These are phyloP conservation scores for Saccostrea glomerata DNA, from an alignment of 1,140 invertebrate genomes.

Conservation along the genomic window DNA sequence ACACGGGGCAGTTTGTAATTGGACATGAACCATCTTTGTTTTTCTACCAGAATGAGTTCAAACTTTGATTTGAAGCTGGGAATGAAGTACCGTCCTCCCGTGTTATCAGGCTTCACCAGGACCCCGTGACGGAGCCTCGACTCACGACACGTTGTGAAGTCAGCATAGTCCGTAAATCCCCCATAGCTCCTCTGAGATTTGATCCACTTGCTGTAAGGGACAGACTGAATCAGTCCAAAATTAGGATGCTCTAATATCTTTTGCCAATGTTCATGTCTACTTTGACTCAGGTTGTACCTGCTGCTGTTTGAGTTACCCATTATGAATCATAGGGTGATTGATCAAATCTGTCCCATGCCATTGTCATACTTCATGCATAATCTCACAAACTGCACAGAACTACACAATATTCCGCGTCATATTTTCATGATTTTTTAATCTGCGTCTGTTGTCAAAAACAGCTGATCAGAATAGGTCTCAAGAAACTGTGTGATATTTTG, in stretches of 20 bases:
- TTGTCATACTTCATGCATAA: neutral
- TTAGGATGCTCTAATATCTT: slow-evolving; percentile 40
- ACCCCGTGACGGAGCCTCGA: slow-evolving; percentile 62
- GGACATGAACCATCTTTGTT: slow-evolving; percentile 54
- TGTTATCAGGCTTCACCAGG: slow-evolving; percentile 67
- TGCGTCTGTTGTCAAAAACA: slow-evolving; percentile 21
- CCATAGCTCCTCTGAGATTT: slow-evolving; percentile 57
- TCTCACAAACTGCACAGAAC: neutral
- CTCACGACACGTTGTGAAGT: slow-evolving; percentile 65
- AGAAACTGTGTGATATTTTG: neutral
- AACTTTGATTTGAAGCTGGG: slow-evolving; percentile 60
- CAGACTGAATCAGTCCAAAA: slow-evolving; percentile 55
- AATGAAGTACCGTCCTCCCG: slow-evolving; percentile 62
- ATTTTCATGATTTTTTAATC: neutral
- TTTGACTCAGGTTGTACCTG: slow-evolving; percentile 35
- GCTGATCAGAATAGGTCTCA: neutral
- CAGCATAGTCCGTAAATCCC: slow-evolving; percentile 66
- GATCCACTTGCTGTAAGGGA: slow-evolving; percentile 68
- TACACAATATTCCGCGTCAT: neutral
- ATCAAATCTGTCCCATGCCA: neutral
- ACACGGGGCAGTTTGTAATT: slow-evolving; percentile 60
- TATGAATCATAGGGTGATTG: neutral
- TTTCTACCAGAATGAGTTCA: slow-evolving; percentile 60
- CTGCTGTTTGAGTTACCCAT: slow-evolving; percentile 58
- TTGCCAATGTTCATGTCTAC: slow-evolving; percentile 40